These are phyloP conservation scores for Aphis gossypii DNA, from an alignment of 1,140 invertebrate genomes.

Conservation along the genomic window DNA sequence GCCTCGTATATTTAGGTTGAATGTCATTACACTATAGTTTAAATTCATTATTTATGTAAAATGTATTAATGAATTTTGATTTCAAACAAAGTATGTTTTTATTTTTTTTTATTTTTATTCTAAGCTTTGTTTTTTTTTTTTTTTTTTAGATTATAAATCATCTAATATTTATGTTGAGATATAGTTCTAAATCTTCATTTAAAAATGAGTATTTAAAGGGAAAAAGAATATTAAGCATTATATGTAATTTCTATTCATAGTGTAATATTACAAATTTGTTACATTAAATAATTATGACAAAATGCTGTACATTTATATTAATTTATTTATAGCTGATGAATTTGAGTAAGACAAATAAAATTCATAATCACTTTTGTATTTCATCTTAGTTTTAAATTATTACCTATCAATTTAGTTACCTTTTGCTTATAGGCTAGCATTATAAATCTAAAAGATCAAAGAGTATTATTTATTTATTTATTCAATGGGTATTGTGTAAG, in stretches of 20 bases:
- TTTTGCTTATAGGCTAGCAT: conserved; percentile 17
- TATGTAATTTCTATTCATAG: conserved; percentile 35
- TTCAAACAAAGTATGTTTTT: conserved; percentile 53
- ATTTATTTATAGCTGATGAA: conserved; percentile 50
- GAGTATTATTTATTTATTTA: conserved; percentile 33
- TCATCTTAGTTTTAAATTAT: conserved; percentile 49
- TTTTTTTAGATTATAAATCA: conserved; percentile 47
- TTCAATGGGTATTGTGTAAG: background rate
- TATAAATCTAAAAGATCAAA: conserved; percentile 13
- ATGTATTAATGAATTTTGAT: conserved; percentile 50
- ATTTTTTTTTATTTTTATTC: conserved; percentile 52
- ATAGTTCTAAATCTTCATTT: conserved; percentile 41
- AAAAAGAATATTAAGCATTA: conserved; percentile 26
- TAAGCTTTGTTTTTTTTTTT: conserved; percentile 46
- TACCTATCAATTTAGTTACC: conserved; percentile 51
- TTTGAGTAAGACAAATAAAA: conserved; percentile 54
- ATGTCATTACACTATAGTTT: conserved; percentile 46
- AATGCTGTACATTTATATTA: conserved; percentile 44
- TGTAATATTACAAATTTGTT: conserved; percentile 40
- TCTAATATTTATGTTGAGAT: conserved; percentile 56
- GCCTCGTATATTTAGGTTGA: conserved; percentile 48
- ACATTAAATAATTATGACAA: conserved; percentile 47
- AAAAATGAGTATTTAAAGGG: conserved; percentile 53
- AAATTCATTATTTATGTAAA: conserved; percentile 54
- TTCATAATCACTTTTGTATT: conserved; percentile 52